Percentiles rank a stretch among this genome's conserved stretches.
Evolutionary conservation across 2,113 vertebrate genomes (phyloP).

Genomic region (Marmota monax): DNA sequence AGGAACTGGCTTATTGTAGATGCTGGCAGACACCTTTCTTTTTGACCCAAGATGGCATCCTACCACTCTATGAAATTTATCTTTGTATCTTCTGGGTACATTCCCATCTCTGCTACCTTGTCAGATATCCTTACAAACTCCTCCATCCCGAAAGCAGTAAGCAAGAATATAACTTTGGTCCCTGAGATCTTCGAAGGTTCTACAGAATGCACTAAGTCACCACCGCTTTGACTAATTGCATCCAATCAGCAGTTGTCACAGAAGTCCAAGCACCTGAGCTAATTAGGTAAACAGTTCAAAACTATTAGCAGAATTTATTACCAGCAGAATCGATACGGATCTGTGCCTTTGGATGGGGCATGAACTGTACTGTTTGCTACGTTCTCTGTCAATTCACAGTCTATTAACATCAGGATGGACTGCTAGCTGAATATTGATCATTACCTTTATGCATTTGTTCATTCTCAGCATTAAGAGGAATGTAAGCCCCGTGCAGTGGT

Average conservation of each 20-base stretch:
- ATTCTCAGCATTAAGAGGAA: neutral
- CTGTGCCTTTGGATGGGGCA: neutral
- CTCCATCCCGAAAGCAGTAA: neutral
- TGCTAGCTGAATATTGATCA: neutral
- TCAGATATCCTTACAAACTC: neutral
- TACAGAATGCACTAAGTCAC: neutral
- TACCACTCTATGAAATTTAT: neutral
- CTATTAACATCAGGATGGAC: too few species aligned
- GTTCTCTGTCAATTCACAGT: neutral
- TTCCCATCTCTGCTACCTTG: neutral
- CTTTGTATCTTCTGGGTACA: rapidly evolving
- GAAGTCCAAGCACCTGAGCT: neutral
- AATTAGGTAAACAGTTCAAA: neutral
- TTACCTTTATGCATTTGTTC: neutral
- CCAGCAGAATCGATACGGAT: neutral
- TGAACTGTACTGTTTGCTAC: neutral
- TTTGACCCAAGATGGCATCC: neutral
- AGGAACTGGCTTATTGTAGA: neutral
- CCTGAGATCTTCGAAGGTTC: neutral
- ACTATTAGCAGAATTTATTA: neutral
- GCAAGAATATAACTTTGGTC: neutral
- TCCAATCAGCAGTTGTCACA: neutral
- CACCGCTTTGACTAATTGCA: neutral
- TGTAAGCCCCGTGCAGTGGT: too few species aligned
- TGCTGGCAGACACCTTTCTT: neutral